A percentile compares a stretch with the other conserved stretches of the same genome.
These are phyloP conservation scores for Engystomops pustulosus DNA, from an alignment of 2,113 vertebrate genomes.

Conservation along the genomic window DNA sequence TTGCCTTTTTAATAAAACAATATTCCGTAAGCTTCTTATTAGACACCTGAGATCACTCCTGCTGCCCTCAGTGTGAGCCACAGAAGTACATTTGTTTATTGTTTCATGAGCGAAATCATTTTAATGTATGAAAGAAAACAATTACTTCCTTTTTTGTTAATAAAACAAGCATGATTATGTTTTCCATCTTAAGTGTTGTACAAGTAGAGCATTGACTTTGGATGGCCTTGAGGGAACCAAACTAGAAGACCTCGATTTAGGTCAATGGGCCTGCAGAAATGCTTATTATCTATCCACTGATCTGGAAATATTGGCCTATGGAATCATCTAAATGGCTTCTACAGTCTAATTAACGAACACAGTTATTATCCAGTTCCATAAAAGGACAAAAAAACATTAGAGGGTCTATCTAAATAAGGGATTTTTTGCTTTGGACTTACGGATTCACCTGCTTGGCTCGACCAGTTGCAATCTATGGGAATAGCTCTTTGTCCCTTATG, in stretches of 20 bases:
- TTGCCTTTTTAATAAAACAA: slow-evolving; percentile 32
- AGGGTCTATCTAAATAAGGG: too few relatives aligned
- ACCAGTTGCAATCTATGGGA: too few relatives aligned
- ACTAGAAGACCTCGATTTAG: background rate
- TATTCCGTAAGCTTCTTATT: slow-evolving; percentile 29
- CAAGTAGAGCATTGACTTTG: background rate
- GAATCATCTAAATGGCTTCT: background rate
- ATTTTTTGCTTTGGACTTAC: too few relatives aligned
- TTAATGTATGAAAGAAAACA: slow-evolving; percentile 8
- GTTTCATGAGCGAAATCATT: background rate
- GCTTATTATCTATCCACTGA: background rate
- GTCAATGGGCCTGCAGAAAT: background rate
- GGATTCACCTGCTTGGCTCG: too few relatives aligned
- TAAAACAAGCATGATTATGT: background rate
- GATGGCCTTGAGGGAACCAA: background rate
- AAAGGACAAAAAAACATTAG: too few relatives aligned
- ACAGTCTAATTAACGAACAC: too few relatives aligned
- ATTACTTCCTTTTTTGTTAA: background rate
- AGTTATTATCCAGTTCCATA: background rate
- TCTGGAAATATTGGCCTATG: background rate
- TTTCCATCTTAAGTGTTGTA: background rate
- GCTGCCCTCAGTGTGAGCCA: background rate
- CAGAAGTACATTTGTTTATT: background rate
- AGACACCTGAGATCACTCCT: slow-evolving; percentile 21
- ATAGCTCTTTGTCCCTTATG: too few relatives aligned